A percentile compares a stretch with the other conserved stretches of the same genome.
Evolutionary conservation across 2,113 vertebrate species (phyloP).

Genomic region (Dasyurus viverrinus): DNA sequence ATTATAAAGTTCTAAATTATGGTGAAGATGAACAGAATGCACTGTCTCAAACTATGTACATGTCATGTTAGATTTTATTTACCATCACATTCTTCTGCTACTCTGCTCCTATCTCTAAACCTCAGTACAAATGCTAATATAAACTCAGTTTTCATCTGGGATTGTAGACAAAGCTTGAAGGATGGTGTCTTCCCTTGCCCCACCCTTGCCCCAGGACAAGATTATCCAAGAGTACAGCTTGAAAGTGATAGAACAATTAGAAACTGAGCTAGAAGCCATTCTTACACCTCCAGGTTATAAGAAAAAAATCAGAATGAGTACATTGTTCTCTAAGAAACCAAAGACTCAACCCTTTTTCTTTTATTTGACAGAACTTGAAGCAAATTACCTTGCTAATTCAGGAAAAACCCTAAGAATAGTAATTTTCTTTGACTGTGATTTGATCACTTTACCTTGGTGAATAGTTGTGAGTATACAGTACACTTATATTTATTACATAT

Average conservation of each 20-base stretch:
- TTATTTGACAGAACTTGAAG: constrained; percentile 43
- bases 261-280: background rate
- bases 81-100: background rate
- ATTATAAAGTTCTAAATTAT: background rate
- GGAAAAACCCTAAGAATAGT: constrained; percentile 41
- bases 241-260: background rate
- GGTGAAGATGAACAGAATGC: background rate
- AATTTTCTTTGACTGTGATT: constrained; percentile 51
- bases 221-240: background rate
- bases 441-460: constrained; percentile 54
- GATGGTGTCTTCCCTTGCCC: background rate
- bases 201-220: background rate
- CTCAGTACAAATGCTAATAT: background rate
- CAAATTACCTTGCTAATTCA: constrained; percentile 58
- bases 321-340: constrained; percentile 59
- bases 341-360: background rate
- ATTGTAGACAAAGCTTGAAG: background rate
- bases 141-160: background rate
- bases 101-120: background rate
- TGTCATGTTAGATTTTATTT: background rate
- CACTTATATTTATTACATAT: background rate
- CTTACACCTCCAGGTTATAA: background rate
- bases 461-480: background rate
- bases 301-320: constrained; percentile 38
- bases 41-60: background rate